Evolutionary conservation across 2,888 invertebrate species (phyloP).

Genomic region (Orchestes rusci): DNA sequence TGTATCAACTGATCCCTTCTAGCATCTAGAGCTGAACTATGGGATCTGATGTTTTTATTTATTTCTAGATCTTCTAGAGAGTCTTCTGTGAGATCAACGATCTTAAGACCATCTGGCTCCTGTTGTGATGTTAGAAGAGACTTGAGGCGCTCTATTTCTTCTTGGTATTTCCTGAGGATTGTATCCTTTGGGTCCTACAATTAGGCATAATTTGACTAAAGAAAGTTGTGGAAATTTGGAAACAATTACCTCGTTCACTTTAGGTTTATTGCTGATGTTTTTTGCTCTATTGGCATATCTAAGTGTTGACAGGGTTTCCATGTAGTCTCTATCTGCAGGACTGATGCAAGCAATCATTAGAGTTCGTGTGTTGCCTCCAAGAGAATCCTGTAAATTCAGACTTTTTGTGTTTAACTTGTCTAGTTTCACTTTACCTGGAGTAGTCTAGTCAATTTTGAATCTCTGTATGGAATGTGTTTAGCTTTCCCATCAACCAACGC

Average conservation of each 20-base stretch:
- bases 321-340: constrained; percentile 75
- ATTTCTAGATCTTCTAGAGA: constrained; percentile 26
- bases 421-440: constrained; percentile 49
- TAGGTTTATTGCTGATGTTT: constrained; percentile 78
- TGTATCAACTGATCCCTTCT: constrained; percentile 41
- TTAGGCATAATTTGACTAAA: no score
- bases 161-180: constrained; percentile 73
- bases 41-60: constrained; percentile 26
- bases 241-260: constrained; percentile 61
- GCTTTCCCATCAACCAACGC: constrained; percentile 77
- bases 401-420: not conserved
- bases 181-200: constrained; percentile 77
- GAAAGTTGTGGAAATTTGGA: no score
- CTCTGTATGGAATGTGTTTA: constrained; percentile 74
- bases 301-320: constrained; percentile 75
- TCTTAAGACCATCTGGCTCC: constrained; percentile 29
- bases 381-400: constrained; percentile 52
- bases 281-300: constrained; percentile 81
- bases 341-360: constrained; percentile 83
- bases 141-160: constrained; percentile 70
- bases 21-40: constrained; percentile 32
- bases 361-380: constrained; percentile 84
- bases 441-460: constrained; percentile 76
- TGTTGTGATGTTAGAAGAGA: constrained; percentile 45
- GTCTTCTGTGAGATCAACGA: constrained; percentile 31